Evolutionary conservation across 2,888 invertebrate species (phyloP).

Genomic region (Petrophora chlorosata): DNA sequence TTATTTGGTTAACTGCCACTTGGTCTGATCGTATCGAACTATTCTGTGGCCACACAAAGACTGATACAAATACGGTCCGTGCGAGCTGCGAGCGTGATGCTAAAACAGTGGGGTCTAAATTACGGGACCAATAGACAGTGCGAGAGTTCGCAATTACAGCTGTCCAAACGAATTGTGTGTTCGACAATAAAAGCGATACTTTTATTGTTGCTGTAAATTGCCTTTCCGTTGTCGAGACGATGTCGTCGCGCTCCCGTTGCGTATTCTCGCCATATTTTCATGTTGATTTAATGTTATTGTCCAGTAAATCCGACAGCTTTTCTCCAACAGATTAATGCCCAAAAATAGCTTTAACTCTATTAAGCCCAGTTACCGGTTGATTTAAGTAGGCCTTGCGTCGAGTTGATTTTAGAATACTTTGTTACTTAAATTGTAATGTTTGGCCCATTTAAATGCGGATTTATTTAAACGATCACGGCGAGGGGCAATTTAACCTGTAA

Average conservation of each 20-base stretch:
- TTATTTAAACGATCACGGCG: not conserved
- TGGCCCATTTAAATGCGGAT: not conserved
- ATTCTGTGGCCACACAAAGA: not conserved
- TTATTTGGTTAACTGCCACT: too few species aligned
- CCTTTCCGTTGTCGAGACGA: constrained; percentile 59
- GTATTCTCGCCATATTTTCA: constrained; percentile 61
- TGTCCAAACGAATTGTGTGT: constrained; percentile 78
- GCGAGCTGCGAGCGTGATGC: constrained; percentile 55
- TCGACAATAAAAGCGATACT: constrained; percentile 79
- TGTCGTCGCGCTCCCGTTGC: constrained; percentile 61
- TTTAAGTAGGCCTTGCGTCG: constrained; percentile 5
- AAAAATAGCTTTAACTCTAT: constrained; percentile 32
- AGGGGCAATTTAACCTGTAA: constrained; percentile 4
- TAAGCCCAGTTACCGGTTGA: constrained; percentile 20
- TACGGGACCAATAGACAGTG: constrained; percentile 75
- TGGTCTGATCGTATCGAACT: not conserved
- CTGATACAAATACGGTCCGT: constrained; percentile 39
- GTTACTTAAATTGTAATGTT: not conserved
- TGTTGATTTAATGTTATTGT: constrained; percentile 70
- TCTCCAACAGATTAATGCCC: constrained; percentile 33
- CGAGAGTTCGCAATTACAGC: constrained; percentile 77
- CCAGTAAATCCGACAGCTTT: constrained; percentile 46
- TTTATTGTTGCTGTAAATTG: constrained; percentile 78
- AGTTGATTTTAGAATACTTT: constrained; percentile 1
- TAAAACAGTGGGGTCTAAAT: constrained; percentile 73